Conservation (phyloP, 2,888 invertebrate species). For the Bombyx huttoni region DNA sequence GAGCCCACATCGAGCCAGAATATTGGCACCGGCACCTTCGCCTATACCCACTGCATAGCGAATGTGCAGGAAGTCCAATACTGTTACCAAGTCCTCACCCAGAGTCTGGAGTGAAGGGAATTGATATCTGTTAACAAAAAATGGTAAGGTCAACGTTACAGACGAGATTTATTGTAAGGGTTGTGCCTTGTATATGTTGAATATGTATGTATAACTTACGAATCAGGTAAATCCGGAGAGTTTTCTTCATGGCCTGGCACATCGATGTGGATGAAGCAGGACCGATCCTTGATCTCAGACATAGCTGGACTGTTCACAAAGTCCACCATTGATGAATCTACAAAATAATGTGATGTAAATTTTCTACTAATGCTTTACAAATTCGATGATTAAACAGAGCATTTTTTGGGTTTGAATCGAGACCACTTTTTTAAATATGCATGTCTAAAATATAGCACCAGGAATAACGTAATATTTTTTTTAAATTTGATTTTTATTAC, state of each 20-base stretch:
- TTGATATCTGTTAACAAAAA: conserved; percentile 72
- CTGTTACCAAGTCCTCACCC: conserved; percentile 85
- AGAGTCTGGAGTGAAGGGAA: conserved; percentile 87
- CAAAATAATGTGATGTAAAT: not conserved
- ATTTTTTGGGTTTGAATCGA: no score
- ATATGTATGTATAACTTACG: conserved; percentile 60
- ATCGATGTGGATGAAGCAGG: conserved; percentile 90
- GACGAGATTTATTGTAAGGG: not conserved
- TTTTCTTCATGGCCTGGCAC: conserved; percentile 90
- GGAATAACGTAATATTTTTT: no score
- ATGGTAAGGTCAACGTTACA: no score
- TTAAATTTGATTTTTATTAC: no score
- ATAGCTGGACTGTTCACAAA: conserved; percentile 88
- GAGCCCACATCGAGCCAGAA: conserved; percentile 86
- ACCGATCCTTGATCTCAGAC: conserved; percentile 86
- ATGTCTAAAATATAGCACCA: no score
- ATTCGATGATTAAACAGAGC: no score
- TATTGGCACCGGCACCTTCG: conserved; percentile 91
- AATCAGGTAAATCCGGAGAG: conserved; percentile 80
- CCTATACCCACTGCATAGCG: conserved; percentile 88
- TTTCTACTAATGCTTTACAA: no score
- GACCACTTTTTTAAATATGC: no score
- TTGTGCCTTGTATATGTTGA: not conserved
- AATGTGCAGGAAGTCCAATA: conserved; percentile 86
- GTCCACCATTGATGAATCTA: conserved; percentile 86